Evolutionary conservation across 92 coral and sea anemone species (phyloP), one percentile per base, ranked within the genome.

Genomic region (Virgularia gustaviana): DNA sequence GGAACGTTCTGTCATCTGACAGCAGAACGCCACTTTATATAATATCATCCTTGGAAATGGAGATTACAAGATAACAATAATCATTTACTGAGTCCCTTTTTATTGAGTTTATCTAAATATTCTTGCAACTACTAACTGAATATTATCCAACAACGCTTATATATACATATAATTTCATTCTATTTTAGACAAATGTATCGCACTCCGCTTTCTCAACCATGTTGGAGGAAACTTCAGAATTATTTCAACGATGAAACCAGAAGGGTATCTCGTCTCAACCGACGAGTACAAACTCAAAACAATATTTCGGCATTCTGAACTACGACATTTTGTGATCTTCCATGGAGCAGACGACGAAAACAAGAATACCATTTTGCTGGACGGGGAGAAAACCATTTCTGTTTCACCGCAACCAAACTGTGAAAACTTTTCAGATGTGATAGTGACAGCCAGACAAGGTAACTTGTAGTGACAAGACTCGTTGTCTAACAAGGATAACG

Each of bases 331-430:
- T 53, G 78, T 92, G 34, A 86, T 88, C 9, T 89, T 92, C 44
- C 81, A 54, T 29, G 98, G 81, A 19, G 44, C 68, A 8, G 98
- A 92, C 47, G 87, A 79, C 2, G 67, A 59, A 11, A 78, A 80
- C 6, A 68, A 63, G 41, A 64, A 71, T 19, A 61, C 71, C 49
- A 78, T 91, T 29, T 73, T 79, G 27, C 70, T 92, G 42, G 98
- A 92, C 70, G 96, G 96, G 15, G 98, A 89, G 39, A 88, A 81
- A 47, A 89, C 94, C 2, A 92, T 92, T 49, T 86, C 94, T 0
- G 90, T 92, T 23, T 82, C 90, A 72, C 98, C 98, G 6, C 86
- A 84, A 33, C 55, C 61, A 2, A 87, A 85, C 59, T 92, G 98
- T 73, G 82, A 85, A n/a, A 31, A 57, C 5, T 89, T 74, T 45